These are phyloP conservation scores for Lepidostoma basale DNA, from an alignment of 1,140 invertebrate species.

Conservation along the genomic window DNA sequence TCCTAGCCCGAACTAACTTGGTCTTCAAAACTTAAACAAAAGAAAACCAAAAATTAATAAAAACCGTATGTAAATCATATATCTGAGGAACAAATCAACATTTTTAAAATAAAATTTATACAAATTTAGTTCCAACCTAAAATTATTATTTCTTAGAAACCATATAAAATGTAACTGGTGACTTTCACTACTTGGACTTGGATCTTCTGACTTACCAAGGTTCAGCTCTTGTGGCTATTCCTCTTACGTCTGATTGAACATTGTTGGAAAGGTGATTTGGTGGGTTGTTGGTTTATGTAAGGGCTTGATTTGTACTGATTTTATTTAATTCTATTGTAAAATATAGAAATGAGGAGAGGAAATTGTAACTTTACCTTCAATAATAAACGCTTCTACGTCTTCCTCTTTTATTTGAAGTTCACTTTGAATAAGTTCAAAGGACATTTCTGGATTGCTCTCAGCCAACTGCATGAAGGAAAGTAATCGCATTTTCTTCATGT, in stretches of 20 bases:
- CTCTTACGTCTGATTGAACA: no score
- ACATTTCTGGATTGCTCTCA: conserved; percentile 88
- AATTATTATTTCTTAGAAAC: no score
- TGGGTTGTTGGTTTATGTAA: no score
- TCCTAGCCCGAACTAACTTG: conserved; percentile 88
- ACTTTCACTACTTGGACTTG: no score
- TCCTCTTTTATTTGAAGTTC: conserved; percentile 86
- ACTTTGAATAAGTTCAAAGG: conserved; percentile 84
- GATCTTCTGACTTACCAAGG: no score
- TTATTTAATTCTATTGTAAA: not conserved
- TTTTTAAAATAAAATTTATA: no score
- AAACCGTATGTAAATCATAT: not conserved
- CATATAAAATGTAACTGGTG: no score
- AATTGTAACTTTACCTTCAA: conserved; percentile 95
- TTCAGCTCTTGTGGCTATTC: no score
- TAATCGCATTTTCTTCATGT: conserved; percentile 95
- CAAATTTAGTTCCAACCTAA: no score
- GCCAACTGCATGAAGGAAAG: conserved; percentile 97
- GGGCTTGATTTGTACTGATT: no score
- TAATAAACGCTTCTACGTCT: conserved; percentile 94
- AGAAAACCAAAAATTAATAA: not conserved
- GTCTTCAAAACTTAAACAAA: conserved; percentile 84
- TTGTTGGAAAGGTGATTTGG: no score
- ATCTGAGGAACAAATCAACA: no score
- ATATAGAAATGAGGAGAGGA: not conserved